Evolutionary conservation across 2,888 invertebrate species (phyloP), one percentile per base, ranked within the genome.

Genomic region (Merodon equestris): DNA sequence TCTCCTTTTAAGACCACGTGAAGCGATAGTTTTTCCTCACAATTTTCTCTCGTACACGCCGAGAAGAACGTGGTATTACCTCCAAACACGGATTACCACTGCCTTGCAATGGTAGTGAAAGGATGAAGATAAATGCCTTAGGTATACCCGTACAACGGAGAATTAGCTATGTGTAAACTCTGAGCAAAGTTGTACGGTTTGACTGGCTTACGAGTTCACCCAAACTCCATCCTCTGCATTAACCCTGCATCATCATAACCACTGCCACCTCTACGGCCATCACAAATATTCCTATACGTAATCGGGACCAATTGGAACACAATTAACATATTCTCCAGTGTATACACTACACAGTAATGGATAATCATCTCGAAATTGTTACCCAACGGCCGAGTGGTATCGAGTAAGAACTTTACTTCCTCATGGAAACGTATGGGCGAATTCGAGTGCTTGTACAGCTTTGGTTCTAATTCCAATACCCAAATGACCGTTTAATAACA

Each of bases 291-390:
- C 38, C 9, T 58, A 47, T 54, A 18, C 42, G 18, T 36, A 44
- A 19, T 40, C 70, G 54, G 38, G 51, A 66, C 19, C 66, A 50
- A 76, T 76, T 66, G 50, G 34, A 60, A 51, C 50, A 40, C 56
- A 76, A 72, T 72, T 67, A 72, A 72, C 72, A 76, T 57, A 64
- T 57, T 42, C 45, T 50, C 51, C 19, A 15, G 44, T 38, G 38
- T 36, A 10, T 19, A 40, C 38, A 36, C 14, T 36, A 40, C 40
- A 40, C n/a, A 10, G 12, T n/a, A 40, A n/a, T 40, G 40, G 10
- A 40, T 40, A 57, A 72, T 67, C 50, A 71, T 70, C 56, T 57
- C 66, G 48, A 72, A 76, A 71, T 71, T 56, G 48, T 56, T 54
- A 40, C 60, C 60, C 36, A 18, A 27, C 3, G 54, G 15, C 44